These are phyloP conservation scores for Halcyon smyrnensis DNA, from an alignment of 2,797 vertebrate species.

Conservation along the genomic window DNA sequence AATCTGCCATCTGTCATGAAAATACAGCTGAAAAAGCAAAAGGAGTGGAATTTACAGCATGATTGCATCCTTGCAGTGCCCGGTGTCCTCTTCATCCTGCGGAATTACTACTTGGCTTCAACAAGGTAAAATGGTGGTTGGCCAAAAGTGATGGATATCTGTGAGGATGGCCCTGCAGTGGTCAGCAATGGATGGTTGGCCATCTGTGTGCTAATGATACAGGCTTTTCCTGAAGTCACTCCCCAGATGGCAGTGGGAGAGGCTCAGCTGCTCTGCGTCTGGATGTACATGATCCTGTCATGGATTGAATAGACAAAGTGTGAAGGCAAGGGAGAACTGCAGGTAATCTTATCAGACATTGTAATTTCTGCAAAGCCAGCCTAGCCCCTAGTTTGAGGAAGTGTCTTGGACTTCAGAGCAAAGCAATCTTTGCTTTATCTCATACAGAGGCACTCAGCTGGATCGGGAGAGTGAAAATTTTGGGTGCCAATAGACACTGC, in stretches of 20 bases:
- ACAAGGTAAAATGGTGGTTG: neutral
- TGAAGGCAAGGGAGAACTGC: neutral
- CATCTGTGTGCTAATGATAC: neutral
- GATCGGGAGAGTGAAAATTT: neutral
- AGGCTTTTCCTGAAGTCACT: neutral
- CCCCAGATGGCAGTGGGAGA: neutral
- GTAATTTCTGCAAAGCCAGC: neutral
- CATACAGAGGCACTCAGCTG: neutral
- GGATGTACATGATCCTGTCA: fast-evolving
- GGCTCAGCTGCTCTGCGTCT: neutral
- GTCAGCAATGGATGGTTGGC: neutral
- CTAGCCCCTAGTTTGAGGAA: neutral
- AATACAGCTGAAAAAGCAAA: slow-evolving; percentile 4
- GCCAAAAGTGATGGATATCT: neutral
- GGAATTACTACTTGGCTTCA: neutral
- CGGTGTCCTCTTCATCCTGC: neutral
- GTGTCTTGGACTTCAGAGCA: neutral
- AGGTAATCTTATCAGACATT: neutral
- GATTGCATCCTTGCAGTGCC: neutral
- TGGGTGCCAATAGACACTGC: fast-evolving
- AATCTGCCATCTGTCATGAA: neutral
- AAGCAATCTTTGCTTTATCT: neutral
- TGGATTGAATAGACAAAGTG: fast-evolving
- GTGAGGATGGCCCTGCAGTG: neutral
- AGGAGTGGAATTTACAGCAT: neutral